A percentile compares a stretch with the other conserved stretches of the same genome.
These are phyloP conservation scores for Danaus melanippus DNA, from an alignment of 1,140 invertebrate genomes.

Conservation along the genomic window DNA sequence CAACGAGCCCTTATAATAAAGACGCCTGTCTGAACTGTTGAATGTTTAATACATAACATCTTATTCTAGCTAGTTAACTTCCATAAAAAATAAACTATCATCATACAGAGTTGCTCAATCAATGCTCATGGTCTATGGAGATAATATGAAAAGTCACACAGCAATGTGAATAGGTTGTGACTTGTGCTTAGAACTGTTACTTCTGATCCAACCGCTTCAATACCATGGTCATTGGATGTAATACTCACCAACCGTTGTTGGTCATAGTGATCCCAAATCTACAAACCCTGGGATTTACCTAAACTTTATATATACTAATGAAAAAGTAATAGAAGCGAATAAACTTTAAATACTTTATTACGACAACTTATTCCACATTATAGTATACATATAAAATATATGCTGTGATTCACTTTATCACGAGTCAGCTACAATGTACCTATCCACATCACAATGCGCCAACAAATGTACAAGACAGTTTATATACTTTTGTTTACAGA, in stretches of 20 bases:
- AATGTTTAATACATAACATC: slow-evolving; percentile 67
- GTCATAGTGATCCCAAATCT: too few species aligned
- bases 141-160: slow-evolving; percentile 31
- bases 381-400: slow-evolving; percentile 71
- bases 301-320: slow-evolving; percentile 33
- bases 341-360: slow-evolving; percentile 72
- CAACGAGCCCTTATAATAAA: slow-evolving; percentile 39
- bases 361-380: slow-evolving; percentile 70
- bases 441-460: slow-evolving; percentile 68
- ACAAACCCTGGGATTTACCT: neutral
- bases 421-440: slow-evolving; percentile 60
- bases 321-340: slow-evolving; percentile 64
- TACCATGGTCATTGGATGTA: too few species aligned
- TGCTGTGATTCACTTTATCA: slow-evolving; percentile 67
- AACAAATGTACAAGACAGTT: slow-evolving; percentile 45
- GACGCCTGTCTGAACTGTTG: slow-evolving; percentile 37
- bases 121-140: slow-evolving; percentile 26
- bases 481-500: slow-evolving; percentile 36
- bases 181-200: neutral
- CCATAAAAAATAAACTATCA: slow-evolving; percentile 64
- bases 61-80: slow-evolving; percentile 69
- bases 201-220: too few species aligned
- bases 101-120: slow-evolving; percentile 56
- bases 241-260: too few species aligned
- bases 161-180: slow-evolving; percentile 57